Evolutionary conservation across 1,140 invertebrate species (phyloP).

Genomic region (Diorhabda sublineata): DNA sequence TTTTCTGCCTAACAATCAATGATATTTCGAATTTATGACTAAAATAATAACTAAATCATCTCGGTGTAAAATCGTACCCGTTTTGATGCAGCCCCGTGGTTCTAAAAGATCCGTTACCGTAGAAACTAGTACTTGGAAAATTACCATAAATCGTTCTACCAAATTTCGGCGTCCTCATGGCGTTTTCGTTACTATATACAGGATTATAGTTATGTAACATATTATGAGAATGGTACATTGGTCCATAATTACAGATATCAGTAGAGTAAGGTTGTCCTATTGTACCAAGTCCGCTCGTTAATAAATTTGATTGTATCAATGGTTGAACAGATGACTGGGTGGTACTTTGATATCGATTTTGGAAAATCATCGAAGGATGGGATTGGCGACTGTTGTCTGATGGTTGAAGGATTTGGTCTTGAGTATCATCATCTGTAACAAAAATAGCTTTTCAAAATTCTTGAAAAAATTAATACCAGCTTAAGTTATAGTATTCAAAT

Average conservation of each 20-base stretch:
- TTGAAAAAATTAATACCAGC: too few species aligned
- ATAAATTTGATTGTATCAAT: slow-evolving; percentile 36
- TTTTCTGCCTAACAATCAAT: too few species aligned
- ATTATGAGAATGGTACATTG: slow-evolving; percentile 45
- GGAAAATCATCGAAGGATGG: slow-evolving; percentile 30
- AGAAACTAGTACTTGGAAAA: slow-evolving; percentile 37
- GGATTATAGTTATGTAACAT: slow-evolving; percentile 45
- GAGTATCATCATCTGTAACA: slow-evolving; percentile 37
- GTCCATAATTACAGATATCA: slow-evolving; percentile 45
- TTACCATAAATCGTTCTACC: slow-evolving; percentile 39
- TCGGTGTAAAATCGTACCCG: slow-evolving; percentile 41
- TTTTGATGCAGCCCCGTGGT: slow-evolving; percentile 36
- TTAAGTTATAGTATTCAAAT: too few species aligned
- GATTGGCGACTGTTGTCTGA: slow-evolving; percentile 23
- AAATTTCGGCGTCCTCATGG: slow-evolving; percentile 37
- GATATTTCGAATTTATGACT: too few species aligned
- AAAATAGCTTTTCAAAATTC: slow-evolving; percentile 5
- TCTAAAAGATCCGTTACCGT: slow-evolving; percentile 36
- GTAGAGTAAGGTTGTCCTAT: slow-evolving; percentile 43
- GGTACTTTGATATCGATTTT: slow-evolving; percentile 36
- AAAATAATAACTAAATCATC: slow-evolving; percentile 25
- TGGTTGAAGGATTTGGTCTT: slow-evolving; percentile 19
- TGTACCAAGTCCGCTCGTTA: slow-evolving; percentile 34
- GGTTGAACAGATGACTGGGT: slow-evolving; percentile 27
- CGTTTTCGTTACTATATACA: slow-evolving; percentile 43